Percentiles rank a stretch among this genome's conserved stretches.
Evolutionary conservation across 2,888 invertebrate genomes (phyloP).

Genomic region (Netelia virgata): DNA sequence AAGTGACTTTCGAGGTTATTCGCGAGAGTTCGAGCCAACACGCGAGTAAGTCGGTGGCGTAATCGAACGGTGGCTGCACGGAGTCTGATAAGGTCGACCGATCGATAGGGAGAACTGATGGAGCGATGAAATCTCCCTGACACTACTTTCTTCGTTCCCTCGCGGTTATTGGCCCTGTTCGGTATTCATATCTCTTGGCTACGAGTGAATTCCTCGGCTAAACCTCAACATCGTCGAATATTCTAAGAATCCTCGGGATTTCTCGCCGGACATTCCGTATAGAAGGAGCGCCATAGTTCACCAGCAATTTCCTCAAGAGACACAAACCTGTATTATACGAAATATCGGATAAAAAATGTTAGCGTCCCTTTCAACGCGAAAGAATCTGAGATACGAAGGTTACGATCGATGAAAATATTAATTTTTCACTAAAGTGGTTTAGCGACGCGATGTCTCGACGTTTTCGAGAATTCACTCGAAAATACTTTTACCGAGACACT

Average conservation of each 20-base stretch:
- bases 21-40: conserved; percentile 22
- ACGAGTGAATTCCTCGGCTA: not conserved
- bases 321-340: no score
- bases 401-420: no score
- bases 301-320: no score
- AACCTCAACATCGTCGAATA: conserved; percentile 45
- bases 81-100: conserved; percentile 64
- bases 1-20: conserved; percentile 68
- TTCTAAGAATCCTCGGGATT: conserved; percentile 40
- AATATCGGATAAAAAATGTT: no score
- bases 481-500: no score
- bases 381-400: no score
- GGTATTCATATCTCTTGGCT: conserved; percentile 5
- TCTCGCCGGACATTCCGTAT: conserved; percentile 19
- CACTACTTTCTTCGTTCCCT: conserved; percentile 12
- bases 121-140: conserved; percentile 55
- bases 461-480: no score
- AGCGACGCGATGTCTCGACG: no score
- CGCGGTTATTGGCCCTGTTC: conserved; percentile 1
- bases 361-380: no score
- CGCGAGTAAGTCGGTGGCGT: conserved; percentile 49
- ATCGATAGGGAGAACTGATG: conserved; percentile 62
- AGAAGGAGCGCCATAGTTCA: no score
- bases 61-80: conserved; percentile 60
- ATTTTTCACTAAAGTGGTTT: no score